A percentile compares a stretch with the other conserved stretches of the same genome.
Conservation (phyloP, 2,113 vertebrate species). For the Corythornis madagascariensis region DNA sequence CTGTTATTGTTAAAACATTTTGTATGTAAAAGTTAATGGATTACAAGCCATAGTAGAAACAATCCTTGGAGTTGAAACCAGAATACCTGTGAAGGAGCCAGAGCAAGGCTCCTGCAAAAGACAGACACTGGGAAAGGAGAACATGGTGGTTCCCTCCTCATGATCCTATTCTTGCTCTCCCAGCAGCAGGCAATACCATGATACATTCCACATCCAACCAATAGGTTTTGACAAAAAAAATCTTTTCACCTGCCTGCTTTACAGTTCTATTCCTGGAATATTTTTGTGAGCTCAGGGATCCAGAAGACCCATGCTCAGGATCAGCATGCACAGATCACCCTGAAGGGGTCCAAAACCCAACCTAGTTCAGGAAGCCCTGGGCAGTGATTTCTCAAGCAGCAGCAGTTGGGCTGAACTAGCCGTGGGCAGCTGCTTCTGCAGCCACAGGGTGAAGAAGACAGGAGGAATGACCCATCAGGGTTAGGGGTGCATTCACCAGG, state of each 20-base stretch:
- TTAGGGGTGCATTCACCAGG: background rate
- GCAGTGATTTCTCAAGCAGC: background rate
- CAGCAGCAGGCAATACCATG: background rate
- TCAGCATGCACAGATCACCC: background rate
- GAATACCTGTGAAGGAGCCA: background rate
- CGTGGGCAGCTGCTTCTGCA: background rate
- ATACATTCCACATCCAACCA: background rate
- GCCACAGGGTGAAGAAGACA: background rate
- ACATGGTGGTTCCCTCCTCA: rapidly evolving
- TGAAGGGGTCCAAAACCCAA: background rate
- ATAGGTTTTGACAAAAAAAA: background rate
- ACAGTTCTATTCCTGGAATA: background rate
- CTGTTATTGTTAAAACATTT: background rate
- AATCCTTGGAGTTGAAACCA: background rate
- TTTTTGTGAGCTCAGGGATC: background rate
- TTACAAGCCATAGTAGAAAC: background rate
- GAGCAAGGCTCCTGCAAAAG: background rate
- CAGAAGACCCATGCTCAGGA: background rate
- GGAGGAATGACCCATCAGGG: background rate
- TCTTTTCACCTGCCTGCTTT: background rate
- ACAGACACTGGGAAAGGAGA: background rate
- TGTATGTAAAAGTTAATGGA: background rate
- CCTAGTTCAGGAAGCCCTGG: background rate
- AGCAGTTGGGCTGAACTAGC: background rate
- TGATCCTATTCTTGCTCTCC: background rate